These are phyloP conservation scores for Leucozona laternaria DNA, from an alignment of 2,888 invertebrate species.

Conservation along the genomic window DNA sequence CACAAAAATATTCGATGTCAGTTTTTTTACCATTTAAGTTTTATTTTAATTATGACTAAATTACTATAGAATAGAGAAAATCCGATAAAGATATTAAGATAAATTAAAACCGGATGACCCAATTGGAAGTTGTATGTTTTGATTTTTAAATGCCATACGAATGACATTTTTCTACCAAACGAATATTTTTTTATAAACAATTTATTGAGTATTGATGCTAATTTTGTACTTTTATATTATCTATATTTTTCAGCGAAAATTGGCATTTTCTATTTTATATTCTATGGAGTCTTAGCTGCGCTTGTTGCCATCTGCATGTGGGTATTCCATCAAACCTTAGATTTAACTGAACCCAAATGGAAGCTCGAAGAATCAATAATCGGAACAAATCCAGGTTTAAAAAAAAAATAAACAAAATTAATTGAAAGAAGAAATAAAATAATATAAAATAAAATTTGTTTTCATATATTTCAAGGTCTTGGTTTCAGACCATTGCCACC, in stretches of 20 bases:
- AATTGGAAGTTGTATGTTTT: background rate
- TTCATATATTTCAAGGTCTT: slow-evolving; percentile 86
- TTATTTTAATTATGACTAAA: too few relatives aligned
- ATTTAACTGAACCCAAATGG: slow-evolving; percentile 95
- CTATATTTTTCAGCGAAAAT: slow-evolving; percentile 93
- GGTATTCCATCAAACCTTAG: slow-evolving; percentile 95
- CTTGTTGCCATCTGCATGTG: slow-evolving; percentile 97
- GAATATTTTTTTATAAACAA: background rate
- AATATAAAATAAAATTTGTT: slow-evolving; percentile 10
- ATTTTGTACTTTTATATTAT: slow-evolving; percentile 28
- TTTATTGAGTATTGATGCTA: background rate
- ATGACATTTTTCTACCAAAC: background rate
- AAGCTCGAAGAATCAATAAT: slow-evolving; percentile 93
- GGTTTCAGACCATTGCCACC: slow-evolving; percentile 97
- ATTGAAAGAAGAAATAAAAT: background rate
- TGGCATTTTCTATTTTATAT: slow-evolving; percentile 96
- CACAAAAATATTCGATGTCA: too few relatives aligned
- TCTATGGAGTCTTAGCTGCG: slow-evolving; percentile 95
- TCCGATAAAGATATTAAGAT: background rate
- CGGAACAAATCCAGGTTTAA: slow-evolving; percentile 93
- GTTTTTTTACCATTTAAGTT: too few relatives aligned
- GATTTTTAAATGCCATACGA: background rate
- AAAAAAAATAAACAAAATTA: background rate
- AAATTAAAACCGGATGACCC: background rate
- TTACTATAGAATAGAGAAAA: too few relatives aligned